Conservation (phyloP, 2,113 vertebrate genomes). For the Dromiciops gliroides region DNA sequence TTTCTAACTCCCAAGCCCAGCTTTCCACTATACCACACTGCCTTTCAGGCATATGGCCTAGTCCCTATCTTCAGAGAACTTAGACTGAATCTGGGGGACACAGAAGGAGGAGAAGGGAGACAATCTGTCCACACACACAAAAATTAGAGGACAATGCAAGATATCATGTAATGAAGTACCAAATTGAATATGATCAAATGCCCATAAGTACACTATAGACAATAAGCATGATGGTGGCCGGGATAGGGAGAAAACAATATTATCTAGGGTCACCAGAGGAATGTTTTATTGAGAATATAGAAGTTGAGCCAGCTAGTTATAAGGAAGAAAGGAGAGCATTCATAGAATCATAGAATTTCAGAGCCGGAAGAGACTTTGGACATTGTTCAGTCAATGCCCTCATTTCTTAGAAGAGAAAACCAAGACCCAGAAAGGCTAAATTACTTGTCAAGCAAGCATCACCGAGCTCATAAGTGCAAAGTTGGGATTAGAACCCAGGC, state of each 20-base stretch:
- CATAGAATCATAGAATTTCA: not conserved
- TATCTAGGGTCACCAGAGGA: not conserved
- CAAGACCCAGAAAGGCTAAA: not conserved
- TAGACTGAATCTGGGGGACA: not conserved
- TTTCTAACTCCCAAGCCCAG: not conserved
- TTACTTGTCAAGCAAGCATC: not conserved
- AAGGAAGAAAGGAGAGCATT: not conserved
- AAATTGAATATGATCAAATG: not conserved
- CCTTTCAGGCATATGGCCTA: not conserved
- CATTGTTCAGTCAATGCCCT: not conserved
- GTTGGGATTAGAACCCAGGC: not conserved
- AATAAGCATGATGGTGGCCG: not conserved
- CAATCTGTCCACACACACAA: not conserved
- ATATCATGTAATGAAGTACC: not conserved
- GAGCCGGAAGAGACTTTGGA: not conserved
- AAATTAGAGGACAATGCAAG: not conserved
- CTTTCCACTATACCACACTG: not conserved
- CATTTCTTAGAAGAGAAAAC: slow-evolving; percentile 2
- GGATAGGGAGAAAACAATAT: not conserved
- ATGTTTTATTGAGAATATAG: not conserved
- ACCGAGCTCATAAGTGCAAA: not conserved
- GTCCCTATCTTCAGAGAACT: not conserved
- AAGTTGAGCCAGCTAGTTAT: not conserved
- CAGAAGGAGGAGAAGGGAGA: too few relatives aligned
- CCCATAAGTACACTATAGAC: not conserved